phyloP scores from a whole-genome alignment of 1,140 invertebrate genomes.

The Apis laboriosa region DNA sequence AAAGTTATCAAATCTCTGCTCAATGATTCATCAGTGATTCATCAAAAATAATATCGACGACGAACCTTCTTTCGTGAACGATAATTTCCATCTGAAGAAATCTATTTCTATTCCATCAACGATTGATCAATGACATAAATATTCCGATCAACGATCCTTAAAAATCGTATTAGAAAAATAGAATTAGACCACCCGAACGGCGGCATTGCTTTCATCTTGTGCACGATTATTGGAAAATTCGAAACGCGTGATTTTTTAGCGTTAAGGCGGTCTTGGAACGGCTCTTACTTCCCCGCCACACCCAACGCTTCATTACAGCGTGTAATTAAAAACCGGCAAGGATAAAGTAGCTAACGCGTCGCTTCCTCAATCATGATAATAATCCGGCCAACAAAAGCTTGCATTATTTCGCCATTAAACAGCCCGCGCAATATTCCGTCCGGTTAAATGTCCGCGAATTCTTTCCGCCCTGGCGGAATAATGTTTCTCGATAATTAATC shows the following conservation, averaged over 20 bases:
- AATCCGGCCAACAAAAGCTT: conserved; percentile 40
- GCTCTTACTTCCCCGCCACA: background rate
- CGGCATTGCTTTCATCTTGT: too few species aligned
- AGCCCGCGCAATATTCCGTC: conserved; percentile 17
- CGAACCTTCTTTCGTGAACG: too few species aligned
- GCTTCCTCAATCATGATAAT: conserved; percentile 40
- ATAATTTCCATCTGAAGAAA: too few species aligned
- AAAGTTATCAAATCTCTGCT: too few species aligned
- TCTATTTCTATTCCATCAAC: too few species aligned
- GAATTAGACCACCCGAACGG: too few species aligned
- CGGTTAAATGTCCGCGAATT: conserved; percentile 24
- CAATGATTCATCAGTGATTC: too few species aligned
- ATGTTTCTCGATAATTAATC: conserved; percentile 48
- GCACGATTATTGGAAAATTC: background rate
- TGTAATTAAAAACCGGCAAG: conserved; percentile 37
- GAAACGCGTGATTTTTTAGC: too few species aligned
- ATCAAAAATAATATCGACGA: too few species aligned
- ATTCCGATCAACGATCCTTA: too few species aligned
- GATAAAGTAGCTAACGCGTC: conserved; percentile 37
- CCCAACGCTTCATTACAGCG: conserved; percentile 31
- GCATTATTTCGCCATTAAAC: conserved; percentile 37
- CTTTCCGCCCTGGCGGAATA: conserved; percentile 32
- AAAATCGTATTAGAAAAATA: too few species aligned
- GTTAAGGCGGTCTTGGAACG: background rate
- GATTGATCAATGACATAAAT: too few species aligned